A percentile compares a stretch with the other conserved stretches of the same genome.
phyloP scores from a whole-genome alignment of 1,140 invertebrate species.

The Oscheius sp. region DNA sequence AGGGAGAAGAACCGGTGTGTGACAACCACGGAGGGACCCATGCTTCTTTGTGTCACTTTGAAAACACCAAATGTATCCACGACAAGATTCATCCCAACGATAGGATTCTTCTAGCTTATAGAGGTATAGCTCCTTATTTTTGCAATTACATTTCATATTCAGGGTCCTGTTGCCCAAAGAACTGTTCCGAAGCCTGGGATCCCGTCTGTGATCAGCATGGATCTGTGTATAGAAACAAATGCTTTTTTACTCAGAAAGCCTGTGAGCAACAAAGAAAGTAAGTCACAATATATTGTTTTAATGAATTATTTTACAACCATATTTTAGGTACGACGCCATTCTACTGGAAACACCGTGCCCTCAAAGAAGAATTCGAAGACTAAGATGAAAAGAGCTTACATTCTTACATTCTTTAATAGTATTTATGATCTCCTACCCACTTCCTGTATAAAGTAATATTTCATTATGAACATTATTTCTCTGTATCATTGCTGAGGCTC shows the following conservation, averaged over 20 bases:
- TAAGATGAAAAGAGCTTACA: constrained; percentile 12
- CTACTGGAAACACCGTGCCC: constrained; percentile 33
- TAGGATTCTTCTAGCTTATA: constrained; percentile 24
- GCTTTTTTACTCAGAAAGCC: constrained; percentile 26
- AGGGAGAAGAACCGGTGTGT: constrained; percentile 31
- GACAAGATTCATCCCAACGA: constrained; percentile 34
- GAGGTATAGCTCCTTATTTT: constrained; percentile 1
- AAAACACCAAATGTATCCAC: constrained; percentile 39
- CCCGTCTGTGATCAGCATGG: constrained; percentile 36
- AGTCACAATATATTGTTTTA: background rate
- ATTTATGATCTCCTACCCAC: no score
- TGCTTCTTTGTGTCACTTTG: constrained; percentile 30
- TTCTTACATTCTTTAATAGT: constrained; percentile 8
- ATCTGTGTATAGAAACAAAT: constrained; percentile 30
- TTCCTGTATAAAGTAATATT: background rate
- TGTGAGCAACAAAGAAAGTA: constrained; percentile 26
- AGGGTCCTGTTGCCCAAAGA: constrained; percentile 30
- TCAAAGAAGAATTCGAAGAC: constrained; percentile 15
- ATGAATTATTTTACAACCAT: constrained; percentile 3
- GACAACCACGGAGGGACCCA: constrained; percentile 34
- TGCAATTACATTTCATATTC: background rate
- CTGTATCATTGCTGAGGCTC: background rate
- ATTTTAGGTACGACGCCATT: constrained; percentile 13
- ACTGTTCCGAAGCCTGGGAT: constrained; percentile 22
- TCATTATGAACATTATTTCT: background rate